These are phyloP conservation scores for Clanis bilineata DNA, from an alignment of 2,888 invertebrate genomes.

Conservation along the genomic window DNA sequence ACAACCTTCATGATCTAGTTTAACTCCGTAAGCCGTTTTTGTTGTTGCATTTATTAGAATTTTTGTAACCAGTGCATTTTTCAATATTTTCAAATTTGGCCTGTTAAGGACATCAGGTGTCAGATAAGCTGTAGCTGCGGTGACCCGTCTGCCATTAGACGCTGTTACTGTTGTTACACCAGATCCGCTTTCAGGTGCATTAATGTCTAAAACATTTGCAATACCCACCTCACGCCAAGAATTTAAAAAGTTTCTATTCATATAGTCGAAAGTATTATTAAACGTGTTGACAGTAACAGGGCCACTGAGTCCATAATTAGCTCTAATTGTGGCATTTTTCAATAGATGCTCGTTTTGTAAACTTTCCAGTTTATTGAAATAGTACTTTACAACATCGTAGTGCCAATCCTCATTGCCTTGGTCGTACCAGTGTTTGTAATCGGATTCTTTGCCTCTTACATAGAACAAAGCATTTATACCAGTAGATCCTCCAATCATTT, in stretches of 20 bases:
- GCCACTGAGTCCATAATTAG: slow-evolving; percentile 64
- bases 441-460: slow-evolving; percentile 69
- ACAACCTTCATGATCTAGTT: neutral
- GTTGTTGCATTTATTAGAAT: neutral
- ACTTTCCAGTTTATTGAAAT: slow-evolving; percentile 77
- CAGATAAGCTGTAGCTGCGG: neutral
- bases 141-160: slow-evolving; percentile 2
- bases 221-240: slow-evolving; percentile 46
- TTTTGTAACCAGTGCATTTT: slow-evolving; percentile 4
- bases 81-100: slow-evolving; percentile 6
- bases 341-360: slow-evolving; percentile 45
- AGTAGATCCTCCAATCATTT: slow-evolving; percentile 83
- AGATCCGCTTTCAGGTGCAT: slow-evolving; percentile 65
- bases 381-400: slow-evolving; percentile 68
- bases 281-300: slow-evolving; percentile 68
- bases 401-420: slow-evolving; percentile 80
- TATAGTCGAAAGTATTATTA: slow-evolving; percentile 57
- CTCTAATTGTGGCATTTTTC: slow-evolving; percentile 32
- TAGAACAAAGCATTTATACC: slow-evolving; percentile 82
- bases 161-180: slow-evolving; percentile 62
- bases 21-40: slow-evolving; percentile 1
- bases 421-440: slow-evolving; percentile 78
- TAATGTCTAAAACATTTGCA: slow-evolving; percentile 59
- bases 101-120: neutral
- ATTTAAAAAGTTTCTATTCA: slow-evolving; percentile 46